Evolutionary conservation across 2,888 invertebrate genomes (phyloP).

Genomic region (Macrosoma leucophasiata): DNA sequence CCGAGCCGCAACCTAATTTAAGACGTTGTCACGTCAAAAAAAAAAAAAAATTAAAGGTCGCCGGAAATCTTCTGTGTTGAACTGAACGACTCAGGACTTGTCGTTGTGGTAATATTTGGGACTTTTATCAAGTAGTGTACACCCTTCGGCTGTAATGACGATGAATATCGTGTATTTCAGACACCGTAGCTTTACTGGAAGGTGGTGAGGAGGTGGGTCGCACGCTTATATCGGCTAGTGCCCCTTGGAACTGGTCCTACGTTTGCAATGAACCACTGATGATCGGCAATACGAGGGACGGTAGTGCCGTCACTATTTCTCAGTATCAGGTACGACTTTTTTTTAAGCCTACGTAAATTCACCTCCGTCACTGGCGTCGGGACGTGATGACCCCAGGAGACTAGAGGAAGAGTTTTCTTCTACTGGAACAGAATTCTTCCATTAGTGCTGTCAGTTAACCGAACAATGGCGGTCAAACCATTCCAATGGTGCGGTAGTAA

Average conservation of each 20-base stretch:
- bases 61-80: no score
- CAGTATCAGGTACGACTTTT: slow-evolving; percentile 42
- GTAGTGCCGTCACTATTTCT: slow-evolving; percentile 43
- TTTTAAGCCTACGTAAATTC: not conserved
- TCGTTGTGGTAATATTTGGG: no score
- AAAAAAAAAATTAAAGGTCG: no score
- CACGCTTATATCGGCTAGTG: slow-evolving; percentile 34
- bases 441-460: no score
- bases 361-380: not conserved
- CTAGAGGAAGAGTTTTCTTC: no score
- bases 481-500: not conserved
- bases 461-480: not conserved
- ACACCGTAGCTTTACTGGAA: slow-evolving; percentile 40
- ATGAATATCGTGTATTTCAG: slow-evolving; percentile 32
- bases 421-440: no score
- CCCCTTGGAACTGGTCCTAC: slow-evolving; percentile 45
- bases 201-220: slow-evolving; percentile 50
- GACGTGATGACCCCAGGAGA: no score
- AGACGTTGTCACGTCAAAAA: no score
- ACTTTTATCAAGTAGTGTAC: no score
- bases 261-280: slow-evolving; percentile 45
- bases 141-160: no score
- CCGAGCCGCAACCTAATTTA: no score
- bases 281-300: slow-evolving; percentile 42
- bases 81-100: no score